Evolutionary conservation across 2,888 invertebrate species (phyloP).

Genomic region (Erebia aethiops): DNA sequence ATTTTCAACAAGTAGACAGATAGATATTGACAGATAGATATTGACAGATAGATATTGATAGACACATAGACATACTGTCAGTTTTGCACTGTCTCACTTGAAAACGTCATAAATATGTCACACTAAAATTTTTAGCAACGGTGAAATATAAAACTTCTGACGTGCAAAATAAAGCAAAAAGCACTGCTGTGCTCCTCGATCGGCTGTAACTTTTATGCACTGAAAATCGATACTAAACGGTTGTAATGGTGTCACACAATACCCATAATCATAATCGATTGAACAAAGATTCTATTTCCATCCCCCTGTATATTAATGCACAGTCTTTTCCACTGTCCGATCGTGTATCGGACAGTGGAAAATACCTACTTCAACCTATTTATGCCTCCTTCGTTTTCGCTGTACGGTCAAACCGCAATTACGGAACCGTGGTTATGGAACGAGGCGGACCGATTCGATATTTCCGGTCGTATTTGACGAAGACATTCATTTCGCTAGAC

Average conservation of each 20-base stretch:
- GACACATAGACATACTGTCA: too few species aligned
- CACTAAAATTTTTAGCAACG: too few species aligned
- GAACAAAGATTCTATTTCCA: background rate
- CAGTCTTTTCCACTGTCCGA: background rate
- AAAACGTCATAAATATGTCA: too few species aligned
- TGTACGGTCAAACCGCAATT: background rate
- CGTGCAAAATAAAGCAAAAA: too few species aligned
- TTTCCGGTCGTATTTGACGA: conserved; percentile 10
- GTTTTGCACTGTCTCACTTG: too few species aligned
- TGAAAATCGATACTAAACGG: background rate
- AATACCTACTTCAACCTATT: conserved; percentile 13
- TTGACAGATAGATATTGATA: too few species aligned
- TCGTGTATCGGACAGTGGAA: too few species aligned
- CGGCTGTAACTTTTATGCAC: too few species aligned
- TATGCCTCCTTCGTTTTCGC: background rate
- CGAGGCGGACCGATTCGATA: conserved; percentile 4
- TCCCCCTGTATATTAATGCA: background rate
- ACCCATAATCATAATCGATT: background rate
- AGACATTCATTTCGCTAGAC: background rate
- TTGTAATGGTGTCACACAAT: background rate
- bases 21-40: too few species aligned
- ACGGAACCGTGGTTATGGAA: conserved; percentile 12
- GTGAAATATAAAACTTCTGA: too few species aligned
- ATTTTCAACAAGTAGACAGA: too few species aligned
- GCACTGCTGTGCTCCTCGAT: too few species aligned